Evolutionary conservation across 2,113 vertebrate genomes (phyloP), one percentile per base, ranked within the genome.

Genomic region (Ranitomeya variabilis): DNA sequence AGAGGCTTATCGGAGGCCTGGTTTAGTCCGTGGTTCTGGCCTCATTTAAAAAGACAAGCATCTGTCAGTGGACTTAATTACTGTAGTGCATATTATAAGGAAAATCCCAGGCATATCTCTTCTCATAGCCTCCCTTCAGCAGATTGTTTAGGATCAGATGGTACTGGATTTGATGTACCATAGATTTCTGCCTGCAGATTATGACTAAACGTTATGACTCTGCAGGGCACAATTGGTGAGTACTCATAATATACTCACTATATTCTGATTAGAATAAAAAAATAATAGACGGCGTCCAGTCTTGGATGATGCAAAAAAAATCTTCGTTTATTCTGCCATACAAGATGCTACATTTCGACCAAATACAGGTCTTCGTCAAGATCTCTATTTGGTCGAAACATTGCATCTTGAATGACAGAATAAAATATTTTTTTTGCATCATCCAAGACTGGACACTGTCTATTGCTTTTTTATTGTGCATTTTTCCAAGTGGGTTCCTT

Each of bases 41-140:
- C 19, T 37, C 80, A 82, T 82, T 60, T 82, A 64, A 45, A 62
- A 64, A 19, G 57, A 62, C 80, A 62, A 64, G 16, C 59, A 82
- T 82, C 57, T 64, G 59, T 31, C 80, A 82, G 18, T 12, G 31
- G 18, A 66, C 60, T 45, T 82, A 82, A 82, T 82, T 82, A 82
- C 31, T 51, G 59, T n/a, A 64, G 57, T 82, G 60, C 80, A 66
- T 57, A 79, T 55, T 55, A 55, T 13, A 79, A 79, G 77, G 52
- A 79, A 79, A 79, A 79, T 79, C 77, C 77, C 31, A 66, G 80
- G 59, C 31, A 66, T 66, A 21, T 66, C 59, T 83, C 37, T 15
- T 66, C 59, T 37, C 18, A 13, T 31, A 37, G 57, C 15, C 2
- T 45, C 26, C 26, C 37, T 66, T 10, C 80, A 83, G 80, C 18